Conservation (phyloP, 1,140 invertebrate species). For the Amphibalanus amphitrite region DNA sequence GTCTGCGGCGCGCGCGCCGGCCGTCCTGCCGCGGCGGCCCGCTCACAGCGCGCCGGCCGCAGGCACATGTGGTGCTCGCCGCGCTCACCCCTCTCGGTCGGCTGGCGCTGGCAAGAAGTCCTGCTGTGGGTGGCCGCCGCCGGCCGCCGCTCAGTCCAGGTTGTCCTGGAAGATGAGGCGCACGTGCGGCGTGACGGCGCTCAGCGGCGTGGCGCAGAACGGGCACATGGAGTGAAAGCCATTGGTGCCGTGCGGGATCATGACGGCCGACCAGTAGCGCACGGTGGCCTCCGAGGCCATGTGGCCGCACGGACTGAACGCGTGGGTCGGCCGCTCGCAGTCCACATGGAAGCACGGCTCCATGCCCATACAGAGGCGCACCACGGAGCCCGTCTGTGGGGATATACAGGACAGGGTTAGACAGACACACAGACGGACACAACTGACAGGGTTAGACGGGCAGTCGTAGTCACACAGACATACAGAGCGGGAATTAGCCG, state of each 20-base stretch:
- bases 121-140: too few species aligned
- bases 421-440: too few species aligned
- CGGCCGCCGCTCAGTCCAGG: constrained; percentile 53
- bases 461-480: too few species aligned
- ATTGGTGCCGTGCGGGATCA: constrained; percentile 95
- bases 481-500: too few species aligned
- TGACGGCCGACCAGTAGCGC: constrained; percentile 84
- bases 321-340: constrained; percentile 68
- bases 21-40: not conserved
- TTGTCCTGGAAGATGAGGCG: constrained; percentile 97
- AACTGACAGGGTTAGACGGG: too few species aligned
- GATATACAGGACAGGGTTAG: not conserved
- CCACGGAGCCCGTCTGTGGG: constrained; percentile 50
- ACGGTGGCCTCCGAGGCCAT: constrained; percentile 97
- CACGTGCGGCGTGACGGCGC: constrained; percentile 77
- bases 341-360: constrained; percentile 94
- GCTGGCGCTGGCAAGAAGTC: not conserved
- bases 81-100: not conserved
- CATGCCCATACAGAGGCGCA: constrained; percentile 84
- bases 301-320: constrained; percentile 97
- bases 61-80: not conserved
- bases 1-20: too few species aligned
- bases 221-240: constrained; percentile 96
- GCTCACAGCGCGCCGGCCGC: not conserved
- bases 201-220: constrained; percentile 87